phyloP scores from a whole-genome alignment of 2,113 vertebrate genomes.

The Vulpes vulpes region DNA sequence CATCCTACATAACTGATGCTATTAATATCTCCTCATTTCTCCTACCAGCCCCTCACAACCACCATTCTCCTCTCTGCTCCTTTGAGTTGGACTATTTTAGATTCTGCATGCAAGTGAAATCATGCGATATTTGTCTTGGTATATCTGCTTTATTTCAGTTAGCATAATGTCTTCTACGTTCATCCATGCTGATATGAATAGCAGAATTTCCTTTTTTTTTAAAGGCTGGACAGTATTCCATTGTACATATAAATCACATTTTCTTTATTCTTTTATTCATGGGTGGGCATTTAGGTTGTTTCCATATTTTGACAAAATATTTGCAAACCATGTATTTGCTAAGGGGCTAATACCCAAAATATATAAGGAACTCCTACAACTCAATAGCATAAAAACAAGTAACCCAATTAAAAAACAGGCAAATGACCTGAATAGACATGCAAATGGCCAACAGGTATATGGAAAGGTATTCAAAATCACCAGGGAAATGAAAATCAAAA shows the following conservation, averaged over 20 bases:
- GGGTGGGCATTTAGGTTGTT: not conserved
- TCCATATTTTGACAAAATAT: not conserved
- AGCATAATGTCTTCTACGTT: not conserved
- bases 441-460: not conserved
- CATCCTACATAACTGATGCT: not conserved
- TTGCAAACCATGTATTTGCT: not conserved
- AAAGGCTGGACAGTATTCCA: not conserved
- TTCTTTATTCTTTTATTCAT: not conserved
- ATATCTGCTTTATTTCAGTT: not conserved
- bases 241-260: not conserved
- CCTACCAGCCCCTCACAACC: not conserved
- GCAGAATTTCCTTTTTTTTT: not conserved
- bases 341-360: not conserved
- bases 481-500: not conserved
- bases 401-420: not conserved
- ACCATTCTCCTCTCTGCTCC: not conserved
- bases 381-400: not conserved
- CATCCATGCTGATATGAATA: too few relatives aligned
- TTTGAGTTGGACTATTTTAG: not conserved
- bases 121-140: not conserved
- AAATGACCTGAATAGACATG: not conserved
- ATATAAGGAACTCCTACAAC: not conserved
- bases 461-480: not conserved
- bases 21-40: not conserved
- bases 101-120: not conserved